Percentiles rank a stretch among this genome's conserved stretches.
Conservation (phyloP, 2,797 vertebrate genomes). For the Delichon dasypus region DNA sequence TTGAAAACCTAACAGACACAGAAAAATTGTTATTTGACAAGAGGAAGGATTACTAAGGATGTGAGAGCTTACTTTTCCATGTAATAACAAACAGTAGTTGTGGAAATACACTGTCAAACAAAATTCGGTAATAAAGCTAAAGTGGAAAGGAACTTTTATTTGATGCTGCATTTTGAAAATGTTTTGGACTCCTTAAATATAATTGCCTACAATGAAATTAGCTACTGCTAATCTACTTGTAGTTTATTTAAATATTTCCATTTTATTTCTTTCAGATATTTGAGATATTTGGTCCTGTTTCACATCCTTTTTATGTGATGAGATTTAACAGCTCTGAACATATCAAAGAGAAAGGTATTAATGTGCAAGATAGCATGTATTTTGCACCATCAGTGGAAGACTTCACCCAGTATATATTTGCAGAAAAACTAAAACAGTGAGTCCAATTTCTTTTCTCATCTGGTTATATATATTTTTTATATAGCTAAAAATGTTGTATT, state of each 20-base stretch:
- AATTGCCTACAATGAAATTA: neutral
- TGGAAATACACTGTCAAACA: neutral
- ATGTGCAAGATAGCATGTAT: slow-evolving; percentile 82
- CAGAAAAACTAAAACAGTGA: slow-evolving; percentile 85
- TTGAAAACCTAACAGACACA: neutral
- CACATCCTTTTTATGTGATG: slow-evolving; percentile 88
- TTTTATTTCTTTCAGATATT: slow-evolving; percentile 83
- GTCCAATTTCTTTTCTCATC: slow-evolving; percentile 45
- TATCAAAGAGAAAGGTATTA: slow-evolving; percentile 80
- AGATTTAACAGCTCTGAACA: slow-evolving; percentile 86
- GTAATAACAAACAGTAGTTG: neutral
- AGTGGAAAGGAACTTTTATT: neutral
- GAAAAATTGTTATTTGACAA: neutral
- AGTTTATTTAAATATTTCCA: neutral
- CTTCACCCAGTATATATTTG: slow-evolving; percentile 90
- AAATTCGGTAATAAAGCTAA: neutral
- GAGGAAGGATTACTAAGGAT: neutral
- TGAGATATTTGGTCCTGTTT: slow-evolving; percentile 92
- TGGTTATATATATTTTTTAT: neutral
- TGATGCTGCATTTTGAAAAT: neutral
- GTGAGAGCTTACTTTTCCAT: neutral
- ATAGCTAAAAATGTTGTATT: neutral
- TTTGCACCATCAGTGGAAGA: slow-evolving; percentile 86
- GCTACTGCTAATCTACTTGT: neutral
- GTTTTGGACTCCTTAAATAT: neutral